Base-by-base conservation (phyloP, 2,888 invertebrate genomes). In the Microplitis manilae region DNA sequence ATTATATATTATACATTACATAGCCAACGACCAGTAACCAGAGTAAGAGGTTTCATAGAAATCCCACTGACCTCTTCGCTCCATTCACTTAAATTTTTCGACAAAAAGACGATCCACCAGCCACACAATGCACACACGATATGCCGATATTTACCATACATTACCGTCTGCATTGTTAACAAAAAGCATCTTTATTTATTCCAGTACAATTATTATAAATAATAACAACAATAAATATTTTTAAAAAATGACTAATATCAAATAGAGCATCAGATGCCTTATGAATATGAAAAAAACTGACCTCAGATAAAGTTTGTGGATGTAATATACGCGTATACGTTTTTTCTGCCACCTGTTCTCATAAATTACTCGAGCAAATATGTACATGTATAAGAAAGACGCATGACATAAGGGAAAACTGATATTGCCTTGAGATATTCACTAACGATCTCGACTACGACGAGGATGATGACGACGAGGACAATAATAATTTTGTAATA, bases 21-120 rank as follows among this genome's bases (percentile, higher is more conserved):
- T 50, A 50, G 50, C 50, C 50, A 50, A 50, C 50, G 13, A 50
- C 50, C 50, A 50, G 50, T 13, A 13, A 50, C 50, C 13, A 50
- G 13, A 30, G 30, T 30, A 30, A 30, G 40, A 62, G 9, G 41
- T 64, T 64, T n/a, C 38, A 67, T 67, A 73, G 38, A 73, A 61
- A 61, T 73, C 77, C 61, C 71, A 40, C 72, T 73, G 73, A 73
- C 73, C 71, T 67, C 67, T 50, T 50, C 8, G 9, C 13, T 73
- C 77, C 77, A 77, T 77, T 70, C 68, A 77, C 68, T 50, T 72
- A 77, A 73, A 68, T 68, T 39, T n/a, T 9, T 68, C 39, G 30
- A 39, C 39, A 50, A 41, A 50, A 50, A 50, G 9, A 50, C 64
- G 61, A 77, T 77, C 73, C 70, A 50, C 17, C 69, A 50, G 39